These are phyloP conservation scores for Dufourea novaeangliae DNA, from an alignment of 1,140 invertebrate species.

Conservation along the genomic window DNA sequence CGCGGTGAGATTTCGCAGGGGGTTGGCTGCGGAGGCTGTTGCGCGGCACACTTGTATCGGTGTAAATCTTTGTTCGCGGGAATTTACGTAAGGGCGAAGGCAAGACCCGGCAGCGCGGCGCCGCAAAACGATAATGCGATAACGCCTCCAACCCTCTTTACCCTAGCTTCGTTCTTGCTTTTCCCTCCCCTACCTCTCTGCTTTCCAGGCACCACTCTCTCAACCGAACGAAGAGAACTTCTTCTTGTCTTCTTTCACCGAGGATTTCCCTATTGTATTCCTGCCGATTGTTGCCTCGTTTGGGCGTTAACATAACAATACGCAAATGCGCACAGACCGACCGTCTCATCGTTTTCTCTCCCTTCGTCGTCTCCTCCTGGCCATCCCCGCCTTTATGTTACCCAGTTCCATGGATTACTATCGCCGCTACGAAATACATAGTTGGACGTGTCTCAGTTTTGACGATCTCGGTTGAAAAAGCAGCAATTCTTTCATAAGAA, in stretches of 20 bases:
- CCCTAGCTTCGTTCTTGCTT: background rate
- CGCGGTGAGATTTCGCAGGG: conserved; percentile 38
- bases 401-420: background rate
- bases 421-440: background rate
- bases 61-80: conserved; percentile 77
- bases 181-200: background rate
- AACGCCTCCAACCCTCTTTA: conserved; percentile 58
- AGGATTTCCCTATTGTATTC: conserved; percentile 76
- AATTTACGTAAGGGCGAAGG: conserved; percentile 74
- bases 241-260: conserved; percentile 34
- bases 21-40: conserved; percentile 13
- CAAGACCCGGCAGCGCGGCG: conserved; percentile 70
- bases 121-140: conserved; percentile 78
- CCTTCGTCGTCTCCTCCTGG: background rate
- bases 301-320: conserved; percentile 80
- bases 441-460: no score
- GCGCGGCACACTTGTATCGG: conserved; percentile 61
- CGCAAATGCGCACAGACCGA: conserved; percentile 68
- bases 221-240: conserved; percentile 13
- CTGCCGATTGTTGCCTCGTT: conserved; percentile 77
- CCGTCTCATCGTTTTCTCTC: conserved; percentile 11
- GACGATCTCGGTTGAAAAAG: no score
- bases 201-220: conserved; percentile 33
- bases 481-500: no score
- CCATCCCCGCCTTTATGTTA: background rate